These are phyloP conservation scores for Chlamydotis undulata DNA, from an alignment of 2,113 vertebrate genomes.

Conservation along the genomic window DNA sequence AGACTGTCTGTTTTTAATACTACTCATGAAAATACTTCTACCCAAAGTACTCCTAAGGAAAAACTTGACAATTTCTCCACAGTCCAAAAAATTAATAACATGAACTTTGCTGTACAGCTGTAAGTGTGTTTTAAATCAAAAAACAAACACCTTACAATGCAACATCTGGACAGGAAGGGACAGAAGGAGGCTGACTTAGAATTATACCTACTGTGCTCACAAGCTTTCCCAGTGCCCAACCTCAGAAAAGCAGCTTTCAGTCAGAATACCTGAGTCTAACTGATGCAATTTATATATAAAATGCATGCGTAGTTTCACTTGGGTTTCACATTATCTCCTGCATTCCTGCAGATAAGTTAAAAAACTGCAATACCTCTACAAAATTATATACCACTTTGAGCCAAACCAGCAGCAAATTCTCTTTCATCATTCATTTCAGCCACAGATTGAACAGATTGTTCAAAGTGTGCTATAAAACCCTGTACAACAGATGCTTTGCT, in stretches of 20 bases:
- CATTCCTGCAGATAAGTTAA: conserved; percentile 58
- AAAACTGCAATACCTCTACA: conserved; percentile 23
- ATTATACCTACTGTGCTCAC: neutral
- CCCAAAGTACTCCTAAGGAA: neutral
- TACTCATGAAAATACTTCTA: neutral
- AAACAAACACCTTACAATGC: neutral
- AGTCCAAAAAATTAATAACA: neutral
- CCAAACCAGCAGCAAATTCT: conserved; percentile 53
- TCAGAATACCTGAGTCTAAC: conserved; percentile 73
- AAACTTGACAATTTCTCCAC: neutral
- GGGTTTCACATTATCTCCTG: neutral
- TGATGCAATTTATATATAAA: conserved; percentile 33
- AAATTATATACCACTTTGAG: conserved; percentile 14
- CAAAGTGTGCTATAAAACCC: conserved; percentile 35
- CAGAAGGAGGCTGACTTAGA: neutral
- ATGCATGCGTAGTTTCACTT: neutral
- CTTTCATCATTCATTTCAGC: neutral
- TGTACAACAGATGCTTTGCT: neutral
- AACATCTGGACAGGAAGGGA: neutral
- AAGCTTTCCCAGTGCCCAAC: conserved; percentile 13
- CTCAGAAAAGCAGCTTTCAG: conserved; percentile 58
- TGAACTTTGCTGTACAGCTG: neutral
- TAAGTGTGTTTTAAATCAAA: neutral
- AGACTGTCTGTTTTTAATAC: neutral
- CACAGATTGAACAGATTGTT: neutral